phyloP scores from a whole-genome alignment of 2,888 invertebrate species.

The Himalopsyche tibetana region DNA sequence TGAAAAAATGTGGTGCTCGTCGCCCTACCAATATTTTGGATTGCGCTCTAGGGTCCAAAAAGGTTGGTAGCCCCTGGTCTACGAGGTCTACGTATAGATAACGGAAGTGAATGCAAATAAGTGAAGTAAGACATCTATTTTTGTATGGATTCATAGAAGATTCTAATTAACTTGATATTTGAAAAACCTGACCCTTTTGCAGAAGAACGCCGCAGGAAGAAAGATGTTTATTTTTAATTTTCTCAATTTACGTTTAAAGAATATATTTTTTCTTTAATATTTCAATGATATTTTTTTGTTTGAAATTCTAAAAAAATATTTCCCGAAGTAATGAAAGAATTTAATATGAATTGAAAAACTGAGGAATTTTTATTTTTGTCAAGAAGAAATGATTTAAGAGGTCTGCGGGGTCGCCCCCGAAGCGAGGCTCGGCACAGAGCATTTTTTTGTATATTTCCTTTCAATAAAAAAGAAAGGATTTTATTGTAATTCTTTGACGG shows the following conservation, averaged over 20 bases:
- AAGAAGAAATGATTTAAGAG: conserved; percentile 1
- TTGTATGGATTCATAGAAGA: too few species aligned
- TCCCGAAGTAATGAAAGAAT: not conserved
- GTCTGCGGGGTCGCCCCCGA: not conserved
- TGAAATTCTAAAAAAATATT: not conserved
- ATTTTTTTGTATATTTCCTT: not conserved
- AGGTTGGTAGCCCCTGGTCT: too few species aligned
- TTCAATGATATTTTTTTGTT: not conserved
- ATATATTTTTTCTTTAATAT: not conserved
- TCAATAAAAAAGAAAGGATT: conserved; percentile 3
- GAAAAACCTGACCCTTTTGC: too few species aligned
- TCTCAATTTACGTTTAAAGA: not conserved
- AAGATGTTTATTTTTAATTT: not conserved
- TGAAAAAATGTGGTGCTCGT: too few species aligned
- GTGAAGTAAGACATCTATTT: too few species aligned
- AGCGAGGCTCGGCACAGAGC: not conserved
- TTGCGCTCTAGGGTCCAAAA: too few species aligned
- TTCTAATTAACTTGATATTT: too few species aligned
- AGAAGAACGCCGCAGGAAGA: not conserved
- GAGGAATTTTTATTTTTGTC: conserved; percentile 24
- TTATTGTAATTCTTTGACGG: not conserved
- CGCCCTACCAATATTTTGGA: too few species aligned
- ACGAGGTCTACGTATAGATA: too few species aligned
- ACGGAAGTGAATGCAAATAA: too few species aligned
- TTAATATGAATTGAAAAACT: not conserved